A percentile compares a stretch with the other conserved stretches of the same genome.
Evolutionary conservation across 2,797 vertebrate species (phyloP).

Genomic region (Pagetopsis macropterus): DNA sequence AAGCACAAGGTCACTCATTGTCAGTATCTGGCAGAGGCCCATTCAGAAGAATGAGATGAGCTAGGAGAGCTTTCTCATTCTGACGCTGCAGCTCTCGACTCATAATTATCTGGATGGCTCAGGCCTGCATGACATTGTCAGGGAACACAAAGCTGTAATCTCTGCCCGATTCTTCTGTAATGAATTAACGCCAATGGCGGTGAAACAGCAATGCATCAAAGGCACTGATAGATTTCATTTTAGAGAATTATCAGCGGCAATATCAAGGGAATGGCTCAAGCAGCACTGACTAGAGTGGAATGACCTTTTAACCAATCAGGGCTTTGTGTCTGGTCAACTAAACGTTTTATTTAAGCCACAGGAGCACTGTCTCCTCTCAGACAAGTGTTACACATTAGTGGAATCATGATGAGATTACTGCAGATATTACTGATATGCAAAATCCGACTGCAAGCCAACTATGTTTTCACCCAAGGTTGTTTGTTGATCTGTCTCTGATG

Average conservation of each 20-base stretch:
- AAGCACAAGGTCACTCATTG: constrained; percentile 83
- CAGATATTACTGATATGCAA: constrained; percentile 14
- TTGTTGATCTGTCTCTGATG: neutral
- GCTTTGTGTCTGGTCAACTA: constrained; percentile 66
- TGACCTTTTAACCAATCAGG: constrained; percentile 71
- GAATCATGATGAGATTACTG: constrained; percentile 51
- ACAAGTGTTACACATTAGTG: constrained; percentile 33
- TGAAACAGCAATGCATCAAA: constrained; percentile 71
- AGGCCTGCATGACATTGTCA: constrained; percentile 80
- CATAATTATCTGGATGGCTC: constrained; percentile 81
- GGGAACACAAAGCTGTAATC: constrained; percentile 79
- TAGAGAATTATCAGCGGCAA: constrained; percentile 67
- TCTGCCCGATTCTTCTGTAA: constrained; percentile 72
- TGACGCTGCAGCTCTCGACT: constrained; percentile 72
- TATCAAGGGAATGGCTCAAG: constrained; percentile 66
- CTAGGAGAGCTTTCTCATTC: constrained; percentile 77
- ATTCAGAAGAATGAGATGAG: constrained; percentile 79
- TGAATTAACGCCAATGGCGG: constrained; percentile 75
- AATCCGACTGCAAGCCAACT: constrained; percentile 1
- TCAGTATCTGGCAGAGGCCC: constrained; percentile 78
- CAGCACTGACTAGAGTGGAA: constrained; percentile 64
- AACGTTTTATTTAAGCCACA: constrained; percentile 68
- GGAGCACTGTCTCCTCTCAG: constrained; percentile 43
- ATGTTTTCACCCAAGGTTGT: neutral
- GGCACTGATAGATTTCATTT: constrained; percentile 72